Conservation (phyloP, 2,888 invertebrate species). For the Thysanoteuthis rhombus region DNA sequence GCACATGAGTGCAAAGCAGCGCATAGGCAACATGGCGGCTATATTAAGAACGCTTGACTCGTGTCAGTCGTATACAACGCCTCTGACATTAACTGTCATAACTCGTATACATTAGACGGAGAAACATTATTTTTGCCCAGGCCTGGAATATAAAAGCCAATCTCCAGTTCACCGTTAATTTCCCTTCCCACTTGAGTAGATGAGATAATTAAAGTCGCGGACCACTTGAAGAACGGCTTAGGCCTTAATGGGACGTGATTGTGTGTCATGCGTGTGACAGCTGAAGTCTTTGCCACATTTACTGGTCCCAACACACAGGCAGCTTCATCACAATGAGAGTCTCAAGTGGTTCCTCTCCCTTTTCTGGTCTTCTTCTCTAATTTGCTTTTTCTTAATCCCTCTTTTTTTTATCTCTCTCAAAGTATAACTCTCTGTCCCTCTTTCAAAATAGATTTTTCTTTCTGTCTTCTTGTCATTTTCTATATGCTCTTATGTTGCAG, state of each 20-base stretch:
- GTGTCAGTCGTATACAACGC: slow-evolving; percentile 12
- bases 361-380: background rate
- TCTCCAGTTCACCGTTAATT: background rate
- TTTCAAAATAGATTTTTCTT: too few relatives aligned
- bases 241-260: background rate
- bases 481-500: too few relatives aligned
- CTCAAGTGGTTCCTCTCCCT: background rate
- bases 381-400: background rate
- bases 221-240: background rate
- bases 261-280: slow-evolving; percentile 12
- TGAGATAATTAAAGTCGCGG: slow-evolving; percentile 12
- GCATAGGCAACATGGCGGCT: background rate
- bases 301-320: background rate
- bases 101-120: background rate
- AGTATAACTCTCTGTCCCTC: too few relatives aligned
- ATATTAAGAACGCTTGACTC: slow-evolving; percentile 12
- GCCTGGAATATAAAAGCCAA: background rate
- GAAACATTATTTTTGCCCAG: background rate
- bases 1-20: background rate
- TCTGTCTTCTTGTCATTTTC: too few relatives aligned
- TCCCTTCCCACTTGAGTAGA: background rate
- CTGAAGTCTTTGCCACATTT: background rate
- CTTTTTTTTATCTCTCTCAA: too few relatives aligned
- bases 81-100: slow-evolving; percentile 12
- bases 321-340: background rate